phyloP scores from a whole-genome alignment of 2,888 invertebrate genomes.

The Epiblema foenella region DNA sequence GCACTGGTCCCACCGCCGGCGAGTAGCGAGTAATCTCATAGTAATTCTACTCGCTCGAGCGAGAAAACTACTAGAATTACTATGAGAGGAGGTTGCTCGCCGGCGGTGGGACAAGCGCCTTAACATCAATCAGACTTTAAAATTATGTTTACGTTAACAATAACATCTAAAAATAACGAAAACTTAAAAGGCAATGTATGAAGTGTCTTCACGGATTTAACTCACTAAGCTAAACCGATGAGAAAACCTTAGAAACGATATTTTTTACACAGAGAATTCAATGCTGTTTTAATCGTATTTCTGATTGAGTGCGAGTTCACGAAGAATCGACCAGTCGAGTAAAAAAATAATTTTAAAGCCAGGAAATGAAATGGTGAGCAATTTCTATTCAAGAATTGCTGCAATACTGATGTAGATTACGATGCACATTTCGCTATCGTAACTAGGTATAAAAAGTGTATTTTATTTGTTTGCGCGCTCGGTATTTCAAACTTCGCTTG shows the following conservation, averaged over 20 bases:
- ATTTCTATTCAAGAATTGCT: slow-evolving; percentile 22
- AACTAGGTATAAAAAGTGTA: not conserved
- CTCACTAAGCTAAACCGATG: not conserved
- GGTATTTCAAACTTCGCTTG: not conserved
- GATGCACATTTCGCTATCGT: not conserved
- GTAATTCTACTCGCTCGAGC: too few species aligned
- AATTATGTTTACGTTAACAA: not conserved
- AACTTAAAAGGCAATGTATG: not conserved
- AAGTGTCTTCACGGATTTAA: not conserved
- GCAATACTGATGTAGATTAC: slow-evolving; percentile 18
- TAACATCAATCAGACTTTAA: too few species aligned
- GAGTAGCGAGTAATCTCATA: too few species aligned
- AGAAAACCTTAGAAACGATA: not conserved
- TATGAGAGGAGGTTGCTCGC: too few species aligned
- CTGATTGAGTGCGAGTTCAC: not conserved
- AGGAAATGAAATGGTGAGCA: slow-evolving; percentile 15
- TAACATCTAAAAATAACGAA: not conserved
- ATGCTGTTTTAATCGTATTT: slow-evolving; percentile 12
- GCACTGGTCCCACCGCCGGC: too few species aligned
- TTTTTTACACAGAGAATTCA: slow-evolving; percentile 1
- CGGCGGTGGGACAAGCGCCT: too few species aligned
- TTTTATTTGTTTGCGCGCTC: not conserved
- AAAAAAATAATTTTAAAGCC: slow-evolving; percentile 24
- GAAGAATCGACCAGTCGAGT: slow-evolving; percentile 6
- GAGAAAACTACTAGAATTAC: too few species aligned